Evolutionary conservation across 2,888 invertebrate genomes (phyloP).

Genomic region (Ctena decussata): DNA sequence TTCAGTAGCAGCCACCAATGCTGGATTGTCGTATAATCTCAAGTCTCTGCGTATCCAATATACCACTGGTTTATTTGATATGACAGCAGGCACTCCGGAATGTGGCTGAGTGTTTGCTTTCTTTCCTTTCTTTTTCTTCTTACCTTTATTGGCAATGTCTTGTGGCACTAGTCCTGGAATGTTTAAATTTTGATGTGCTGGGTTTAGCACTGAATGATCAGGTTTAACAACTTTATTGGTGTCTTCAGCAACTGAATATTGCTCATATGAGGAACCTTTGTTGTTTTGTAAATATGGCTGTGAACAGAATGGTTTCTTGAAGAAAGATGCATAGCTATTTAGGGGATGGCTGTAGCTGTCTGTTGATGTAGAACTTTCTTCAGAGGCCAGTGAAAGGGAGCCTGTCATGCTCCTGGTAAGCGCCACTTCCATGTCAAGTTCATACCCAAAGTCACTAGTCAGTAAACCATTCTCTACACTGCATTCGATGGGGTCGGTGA

Average conservation of each 20-base stretch:
- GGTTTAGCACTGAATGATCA: not conserved
- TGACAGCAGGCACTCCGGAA: slow-evolving; percentile 13
- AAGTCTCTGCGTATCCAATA: slow-evolving; percentile 73
- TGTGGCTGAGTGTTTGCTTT: slow-evolving; percentile 17
- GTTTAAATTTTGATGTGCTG: not conserved
- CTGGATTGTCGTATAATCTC: slow-evolving; percentile 73
- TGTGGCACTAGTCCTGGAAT: not conserved
- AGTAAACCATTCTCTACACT: slow-evolving; percentile 69
- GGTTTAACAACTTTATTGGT: no score
- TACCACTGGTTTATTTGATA: slow-evolving; percentile 64
- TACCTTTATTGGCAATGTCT: not conserved
- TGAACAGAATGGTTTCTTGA: not conserved
- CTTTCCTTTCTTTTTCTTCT: slow-evolving; percentile 56
- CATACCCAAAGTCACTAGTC: slow-evolving; percentile 64
- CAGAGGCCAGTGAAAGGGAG: not conserved
- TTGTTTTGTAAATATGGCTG: not conserved
- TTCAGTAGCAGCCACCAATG: slow-evolving; percentile 63
- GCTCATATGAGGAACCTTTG: not conserved
- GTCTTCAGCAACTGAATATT: not conserved
- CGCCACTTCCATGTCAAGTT: slow-evolving; percentile 69
- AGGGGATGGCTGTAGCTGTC: not conserved
- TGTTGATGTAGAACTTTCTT: no score
- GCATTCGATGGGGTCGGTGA: slow-evolving; percentile 54
- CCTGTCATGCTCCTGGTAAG: not conserved
- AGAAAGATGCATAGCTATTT: not conserved